phyloP scores from a whole-genome alignment of 2,113 vertebrate species.

The Entomyzon cyanotis region DNA sequence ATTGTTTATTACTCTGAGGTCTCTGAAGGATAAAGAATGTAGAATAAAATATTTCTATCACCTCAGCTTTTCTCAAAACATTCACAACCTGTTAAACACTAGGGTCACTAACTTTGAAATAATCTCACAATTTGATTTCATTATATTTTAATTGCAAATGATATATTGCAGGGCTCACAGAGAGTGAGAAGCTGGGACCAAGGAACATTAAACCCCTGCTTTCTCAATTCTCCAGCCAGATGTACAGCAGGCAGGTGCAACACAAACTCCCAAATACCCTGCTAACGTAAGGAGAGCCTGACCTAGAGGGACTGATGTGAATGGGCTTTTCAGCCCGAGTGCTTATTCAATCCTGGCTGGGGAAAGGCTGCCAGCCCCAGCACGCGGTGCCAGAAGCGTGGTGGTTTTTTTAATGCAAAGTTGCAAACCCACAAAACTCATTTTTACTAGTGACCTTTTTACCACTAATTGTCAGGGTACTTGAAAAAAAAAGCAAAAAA shows the following conservation, averaged over 20 bases:
- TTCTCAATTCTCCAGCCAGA: neutral
- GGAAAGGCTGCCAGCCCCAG: neutral
- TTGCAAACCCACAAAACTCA: conserved; percentile 60
- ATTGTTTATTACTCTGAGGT: conserved; percentile 59
- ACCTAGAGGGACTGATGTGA: neutral
- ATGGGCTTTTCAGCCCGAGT: conserved; percentile 5
- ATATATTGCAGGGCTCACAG: neutral
- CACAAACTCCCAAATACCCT: conserved; percentile 1
- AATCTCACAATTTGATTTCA: conserved; percentile 61
- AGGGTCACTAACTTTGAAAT: conserved; percentile 23
- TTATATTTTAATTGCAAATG: conserved; percentile 56
- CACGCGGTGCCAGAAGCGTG: neutral
- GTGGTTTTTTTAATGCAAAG: conserved; percentile 65
- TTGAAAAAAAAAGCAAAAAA: neutral
- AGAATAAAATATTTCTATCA: conserved; percentile 3
- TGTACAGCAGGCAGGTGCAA: conserved; percentile 55
- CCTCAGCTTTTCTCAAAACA: conserved; percentile 36
- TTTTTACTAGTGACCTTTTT: conserved; percentile 58
- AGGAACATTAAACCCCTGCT: neutral
- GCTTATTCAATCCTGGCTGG: neutral
- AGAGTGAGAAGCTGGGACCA: neutral
- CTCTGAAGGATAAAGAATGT: conserved; percentile 30
- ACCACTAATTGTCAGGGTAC: conserved; percentile 42
- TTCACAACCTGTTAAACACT: conserved; percentile 44
- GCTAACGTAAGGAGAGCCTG: neutral